phyloP scores from a whole-genome alignment of 2,888 invertebrate genomes.

The Drosophila formosana region DNA sequence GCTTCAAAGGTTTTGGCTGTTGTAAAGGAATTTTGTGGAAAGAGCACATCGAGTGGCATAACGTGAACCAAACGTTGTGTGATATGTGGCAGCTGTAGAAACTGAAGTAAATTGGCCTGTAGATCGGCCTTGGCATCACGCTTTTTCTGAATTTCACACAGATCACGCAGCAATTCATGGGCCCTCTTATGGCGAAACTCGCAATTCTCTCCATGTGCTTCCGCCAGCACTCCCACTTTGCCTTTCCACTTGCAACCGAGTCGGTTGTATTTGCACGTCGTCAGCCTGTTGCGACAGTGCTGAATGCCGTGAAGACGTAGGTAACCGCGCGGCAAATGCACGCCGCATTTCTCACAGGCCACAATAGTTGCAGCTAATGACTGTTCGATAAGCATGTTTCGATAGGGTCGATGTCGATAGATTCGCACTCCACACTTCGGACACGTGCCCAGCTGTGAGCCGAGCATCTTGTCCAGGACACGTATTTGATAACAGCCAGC shows the following conservation, averaged over 20 bases:
- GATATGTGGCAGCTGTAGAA: constrained; percentile 30
- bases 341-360: constrained; percentile 26
- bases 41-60: not conserved
- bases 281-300: constrained; percentile 15
- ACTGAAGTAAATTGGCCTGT: constrained; percentile 8
- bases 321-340: constrained; percentile 2
- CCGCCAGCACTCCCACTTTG: not conserved
- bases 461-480: constrained; percentile 44
- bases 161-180: constrained; percentile 15
- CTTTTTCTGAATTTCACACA: not conserved
- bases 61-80: constrained; percentile 37
- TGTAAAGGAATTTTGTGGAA: constrained; percentile 12
- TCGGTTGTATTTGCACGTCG: constrained; percentile 35
- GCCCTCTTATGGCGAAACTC: constrained; percentile 25
- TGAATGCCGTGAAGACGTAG: constrained; percentile 16
- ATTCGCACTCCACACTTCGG: constrained; percentile 37
- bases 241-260: constrained; percentile 52
- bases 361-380: constrained; percentile 2
- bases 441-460: constrained; percentile 42
- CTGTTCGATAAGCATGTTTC: constrained; percentile 15
- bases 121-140: not conserved
- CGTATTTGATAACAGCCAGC: constrained; percentile 53
- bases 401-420: constrained; percentile 29
- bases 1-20: constrained; percentile 12
- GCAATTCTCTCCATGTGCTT: constrained; percentile 23